A percentile compares a stretch with the other conserved stretches of the same genome.
These are phyloP conservation scores for Polyommatus icarus DNA, from an alignment of 2,888 invertebrate species.

Conservation along the genomic window DNA sequence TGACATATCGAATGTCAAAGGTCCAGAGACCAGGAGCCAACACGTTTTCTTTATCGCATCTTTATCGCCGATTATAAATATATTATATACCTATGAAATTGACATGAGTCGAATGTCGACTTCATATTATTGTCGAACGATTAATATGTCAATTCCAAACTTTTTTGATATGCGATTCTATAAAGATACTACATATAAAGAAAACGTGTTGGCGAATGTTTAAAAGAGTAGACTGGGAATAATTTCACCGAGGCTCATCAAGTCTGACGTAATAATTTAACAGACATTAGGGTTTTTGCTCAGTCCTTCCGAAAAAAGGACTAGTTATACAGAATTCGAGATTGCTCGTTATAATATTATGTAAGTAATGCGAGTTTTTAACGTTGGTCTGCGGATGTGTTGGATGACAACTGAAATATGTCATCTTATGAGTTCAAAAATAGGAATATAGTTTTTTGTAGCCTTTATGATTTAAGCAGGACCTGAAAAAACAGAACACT, in stretches of 20 bases:
- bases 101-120: not conserved
- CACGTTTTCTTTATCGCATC: not conserved
- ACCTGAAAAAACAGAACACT: too few relatives aligned
- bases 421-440: too few relatives aligned
- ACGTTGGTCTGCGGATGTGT: not conserved
- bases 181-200: too few relatives aligned
- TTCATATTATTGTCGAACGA: not conserved
- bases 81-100: not conserved
- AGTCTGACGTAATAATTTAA: not conserved
- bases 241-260: not conserved
- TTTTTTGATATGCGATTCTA: not conserved
- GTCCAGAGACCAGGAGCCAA: not conserved
- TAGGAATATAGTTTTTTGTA: too few relatives aligned
- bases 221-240: not conserved
- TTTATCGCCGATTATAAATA: not conserved
- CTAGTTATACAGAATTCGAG: not conserved
- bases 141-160: not conserved
- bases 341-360: not conserved
- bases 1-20: too few relatives aligned
- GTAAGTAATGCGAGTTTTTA: not conserved
- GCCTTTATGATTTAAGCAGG: too few relatives aligned
- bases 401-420: too few relatives aligned
- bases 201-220: not conserved
- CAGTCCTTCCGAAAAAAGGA: not conserved
- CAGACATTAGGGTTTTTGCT: constrained; percentile 1